Evolutionary conservation across 2,797 vertebrate species (phyloP), one percentile per base, ranked within the genome.

Genomic region (Microhierax caerulescens): DNA sequence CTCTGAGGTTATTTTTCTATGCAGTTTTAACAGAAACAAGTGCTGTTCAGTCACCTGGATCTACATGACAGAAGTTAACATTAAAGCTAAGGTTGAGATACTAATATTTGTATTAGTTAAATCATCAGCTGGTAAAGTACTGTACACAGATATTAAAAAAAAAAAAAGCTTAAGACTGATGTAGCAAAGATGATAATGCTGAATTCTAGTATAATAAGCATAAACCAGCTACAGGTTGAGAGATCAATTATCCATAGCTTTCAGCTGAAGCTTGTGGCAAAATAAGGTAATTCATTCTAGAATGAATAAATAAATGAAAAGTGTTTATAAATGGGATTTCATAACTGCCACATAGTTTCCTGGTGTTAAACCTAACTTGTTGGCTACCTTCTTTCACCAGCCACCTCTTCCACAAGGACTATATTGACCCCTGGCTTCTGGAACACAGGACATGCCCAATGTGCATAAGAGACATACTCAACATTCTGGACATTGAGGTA

Each of bases 401-500:
- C 81, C 99, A 99, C 90, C 98, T 99, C 95, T 99, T 99, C 97
- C 99, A 99, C 96, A 99, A 99, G 97, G 95, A 94, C 82, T 99
- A 99, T 90, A 99, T 99, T 76, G 99, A 99, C 82, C 99, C 99
- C 9, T 99, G 99, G 99, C 98, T 99, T 90, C 98, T 99, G 96
- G 99, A 99, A 67, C 99, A 98, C 30, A 98, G 99, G 92, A 99
- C 99, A 23, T 99, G 99, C 92, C 99, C 99, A 22, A 99, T 99
- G 98, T 99, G 99, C 94, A 99, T 99, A 95, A 99, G 98, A 85
- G 99, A 99, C 98, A 99, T 99, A 95, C 98, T 99, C 89, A 99
- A 99, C 95, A 98, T 98, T 87, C 82, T 99, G 91, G 99, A 99
- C 60, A 97, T 99, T 28, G 98, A 99, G 98, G 99, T 99, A 98